Evolutionary conservation across 2,797 vertebrate species (phyloP).

Genomic region (Anolis apletophallus): DNA sequence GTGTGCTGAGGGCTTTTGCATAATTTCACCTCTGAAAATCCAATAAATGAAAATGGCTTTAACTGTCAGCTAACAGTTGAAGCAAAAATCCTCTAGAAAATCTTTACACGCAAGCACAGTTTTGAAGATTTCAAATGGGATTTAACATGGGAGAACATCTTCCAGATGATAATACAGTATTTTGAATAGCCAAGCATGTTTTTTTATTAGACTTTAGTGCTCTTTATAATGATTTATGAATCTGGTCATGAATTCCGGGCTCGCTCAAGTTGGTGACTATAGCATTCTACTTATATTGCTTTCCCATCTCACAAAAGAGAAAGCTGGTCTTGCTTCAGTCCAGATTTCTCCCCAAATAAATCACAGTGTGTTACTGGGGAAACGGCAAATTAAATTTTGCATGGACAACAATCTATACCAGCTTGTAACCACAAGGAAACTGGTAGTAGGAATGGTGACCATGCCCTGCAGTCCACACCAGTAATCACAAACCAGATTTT

Average conservation of each 20-base stretch:
- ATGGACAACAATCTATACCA: constrained; percentile 81
- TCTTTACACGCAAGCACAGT: constrained; percentile 63
- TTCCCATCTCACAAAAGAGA: constrained; percentile 81
- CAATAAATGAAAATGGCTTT: constrained; percentile 69
- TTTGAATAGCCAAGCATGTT: constrained; percentile 68
- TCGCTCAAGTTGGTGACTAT: constrained; percentile 80
- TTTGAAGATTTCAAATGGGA: constrained; percentile 83
- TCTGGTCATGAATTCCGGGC: constrained; percentile 86
- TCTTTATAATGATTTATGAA: constrained; percentile 86
- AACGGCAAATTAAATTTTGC: constrained; percentile 81
- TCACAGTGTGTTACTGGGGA: constrained; percentile 78
- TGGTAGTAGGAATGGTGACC: constrained; percentile 67
- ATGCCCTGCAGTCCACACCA: constrained; percentile 48
- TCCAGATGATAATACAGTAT: constrained; percentile 73
- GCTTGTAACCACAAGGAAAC: constrained; percentile 81
- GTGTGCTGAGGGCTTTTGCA: background rate
- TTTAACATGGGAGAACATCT: constrained; percentile 78
- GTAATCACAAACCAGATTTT: constrained; percentile 36
- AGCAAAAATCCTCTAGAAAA: constrained; percentile 66
- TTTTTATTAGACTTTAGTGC: constrained; percentile 74
- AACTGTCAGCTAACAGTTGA: constrained; percentile 48
- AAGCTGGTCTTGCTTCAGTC: constrained; percentile 75
- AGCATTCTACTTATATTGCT: constrained; percentile 81
- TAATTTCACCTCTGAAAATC: constrained; percentile 68
- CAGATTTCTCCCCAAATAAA: constrained; percentile 81